These are phyloP conservation scores for Myrmophylax atrothorax DNA, from an alignment of 2,113 vertebrate genomes.

Conservation along the genomic window DNA sequence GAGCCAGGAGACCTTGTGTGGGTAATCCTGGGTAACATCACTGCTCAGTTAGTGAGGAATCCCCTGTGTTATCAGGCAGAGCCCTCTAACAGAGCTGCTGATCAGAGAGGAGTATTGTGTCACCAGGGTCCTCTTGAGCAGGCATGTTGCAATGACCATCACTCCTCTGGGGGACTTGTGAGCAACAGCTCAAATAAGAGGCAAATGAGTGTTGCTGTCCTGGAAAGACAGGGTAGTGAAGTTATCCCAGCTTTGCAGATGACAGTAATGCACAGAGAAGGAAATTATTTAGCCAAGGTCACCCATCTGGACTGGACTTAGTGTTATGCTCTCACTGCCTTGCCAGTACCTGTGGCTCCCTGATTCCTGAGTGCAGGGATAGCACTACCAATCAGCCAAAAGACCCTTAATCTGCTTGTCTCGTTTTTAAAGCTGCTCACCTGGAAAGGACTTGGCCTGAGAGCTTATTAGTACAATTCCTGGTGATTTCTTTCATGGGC, in stretches of 20 bases:
- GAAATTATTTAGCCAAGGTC: not conserved
- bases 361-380: not conserved
- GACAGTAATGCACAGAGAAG: not conserved
- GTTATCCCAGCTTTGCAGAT: not conserved
- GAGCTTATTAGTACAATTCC: conserved; percentile 27
- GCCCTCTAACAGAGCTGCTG: not conserved
- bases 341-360: not conserved
- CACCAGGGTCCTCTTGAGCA: not conserved
- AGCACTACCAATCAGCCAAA: not conserved
- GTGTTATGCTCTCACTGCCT: not conserved
- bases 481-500: conserved; percentile 9
- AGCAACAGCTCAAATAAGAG: not conserved
- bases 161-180: not conserved
- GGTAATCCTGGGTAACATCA: not conserved
- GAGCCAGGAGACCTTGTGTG: not conserved
- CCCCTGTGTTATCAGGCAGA: not conserved
- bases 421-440: not conserved
- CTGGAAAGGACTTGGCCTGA: not conserved
- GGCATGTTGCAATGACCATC: not conserved
- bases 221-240: not conserved
- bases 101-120: not conserved
- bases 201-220: not conserved
- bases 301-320: not conserved
- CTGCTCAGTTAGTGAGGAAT: not conserved
- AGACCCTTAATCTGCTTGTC: not conserved